phyloP scores from a whole-genome alignment of 2,113 vertebrate species.

The Vombatus ursinus region DNA sequence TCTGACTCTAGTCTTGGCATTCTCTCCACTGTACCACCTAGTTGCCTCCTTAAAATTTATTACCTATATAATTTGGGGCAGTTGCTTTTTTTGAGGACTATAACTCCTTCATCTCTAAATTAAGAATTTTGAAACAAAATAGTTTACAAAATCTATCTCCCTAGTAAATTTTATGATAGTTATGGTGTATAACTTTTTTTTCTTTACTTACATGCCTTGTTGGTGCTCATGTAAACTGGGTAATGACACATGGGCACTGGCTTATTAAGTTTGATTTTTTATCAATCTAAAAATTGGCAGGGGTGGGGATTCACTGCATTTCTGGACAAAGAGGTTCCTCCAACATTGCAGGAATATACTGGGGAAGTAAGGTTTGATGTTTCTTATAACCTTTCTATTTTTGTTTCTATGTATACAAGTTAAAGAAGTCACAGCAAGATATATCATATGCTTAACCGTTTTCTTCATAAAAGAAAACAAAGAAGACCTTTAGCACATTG shows the following conservation, averaged over 20 bases:
- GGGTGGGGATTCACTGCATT: not conserved
- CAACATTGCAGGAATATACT: not conserved
- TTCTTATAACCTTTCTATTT: not conserved
- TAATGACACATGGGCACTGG: not conserved
- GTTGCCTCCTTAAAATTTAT: not conserved
- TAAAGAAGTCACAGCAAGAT: not conserved
- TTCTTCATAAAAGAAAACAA: not conserved
- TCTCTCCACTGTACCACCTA: not conserved
- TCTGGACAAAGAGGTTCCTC: not conserved
- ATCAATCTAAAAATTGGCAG: not conserved
- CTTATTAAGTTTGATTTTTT: not conserved
- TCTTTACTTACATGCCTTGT: not conserved
- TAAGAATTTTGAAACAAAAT: no score
- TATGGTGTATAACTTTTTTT: not conserved
- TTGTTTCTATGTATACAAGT: not conserved
- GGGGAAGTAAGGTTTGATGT: not conserved
- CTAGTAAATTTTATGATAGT: not conserved
- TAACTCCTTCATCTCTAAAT: not conserved
- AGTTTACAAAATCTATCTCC: not conserved
- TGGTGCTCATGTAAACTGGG: not conserved
- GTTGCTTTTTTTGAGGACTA: not conserved
- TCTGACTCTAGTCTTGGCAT: not conserved
- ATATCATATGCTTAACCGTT: not conserved
- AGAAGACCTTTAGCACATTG: not conserved
- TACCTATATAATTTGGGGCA: not conserved